phyloP scores from a whole-genome alignment of 2,888 invertebrate genomes.

The Netelia inedita region DNA sequence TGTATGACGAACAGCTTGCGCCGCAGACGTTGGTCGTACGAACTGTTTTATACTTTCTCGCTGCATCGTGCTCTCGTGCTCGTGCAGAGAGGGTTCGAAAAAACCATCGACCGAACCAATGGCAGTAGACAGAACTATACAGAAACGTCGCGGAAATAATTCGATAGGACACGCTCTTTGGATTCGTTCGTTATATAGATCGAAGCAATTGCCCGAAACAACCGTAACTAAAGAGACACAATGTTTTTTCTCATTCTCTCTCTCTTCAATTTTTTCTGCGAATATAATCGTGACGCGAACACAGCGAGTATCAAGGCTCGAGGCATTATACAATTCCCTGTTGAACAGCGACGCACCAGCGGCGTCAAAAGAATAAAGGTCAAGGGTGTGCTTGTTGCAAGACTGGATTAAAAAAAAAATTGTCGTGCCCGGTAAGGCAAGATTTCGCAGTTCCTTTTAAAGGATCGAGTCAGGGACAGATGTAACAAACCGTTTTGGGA shows the following conservation, averaged over 20 bases:
- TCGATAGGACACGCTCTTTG: constrained; percentile 45
- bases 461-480: constrained; percentile 53
- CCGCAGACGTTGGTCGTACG: constrained; percentile 53
- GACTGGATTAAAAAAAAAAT: constrained; percentile 46
- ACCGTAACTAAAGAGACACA: constrained; percentile 45
- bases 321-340: constrained; percentile 47
- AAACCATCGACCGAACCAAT: constrained; percentile 1
- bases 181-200: constrained; percentile 41
- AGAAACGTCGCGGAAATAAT: constrained; percentile 31
- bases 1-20: constrained; percentile 50
- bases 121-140: background rate
- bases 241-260: constrained; percentile 11
- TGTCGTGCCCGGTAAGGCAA: constrained; percentile 62
- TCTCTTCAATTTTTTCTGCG: background rate
- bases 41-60: constrained; percentile 41
- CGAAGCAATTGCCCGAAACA: constrained; percentile 43
- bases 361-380: constrained; percentile 54
- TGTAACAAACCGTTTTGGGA: background rate
- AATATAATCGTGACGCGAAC: constrained; percentile 31
- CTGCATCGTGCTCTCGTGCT: constrained; percentile 20
- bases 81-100: constrained; percentile 37
- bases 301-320: background rate
- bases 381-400: constrained; percentile 39
- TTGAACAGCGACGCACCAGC: constrained; percentile 21
- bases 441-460: constrained; percentile 56